A percentile compares a stretch with the other conserved stretches of the same genome.
These are phyloP conservation scores for Formica aserva DNA, from an alignment of 2,888 invertebrate genomes.

Conservation along the genomic window DNA sequence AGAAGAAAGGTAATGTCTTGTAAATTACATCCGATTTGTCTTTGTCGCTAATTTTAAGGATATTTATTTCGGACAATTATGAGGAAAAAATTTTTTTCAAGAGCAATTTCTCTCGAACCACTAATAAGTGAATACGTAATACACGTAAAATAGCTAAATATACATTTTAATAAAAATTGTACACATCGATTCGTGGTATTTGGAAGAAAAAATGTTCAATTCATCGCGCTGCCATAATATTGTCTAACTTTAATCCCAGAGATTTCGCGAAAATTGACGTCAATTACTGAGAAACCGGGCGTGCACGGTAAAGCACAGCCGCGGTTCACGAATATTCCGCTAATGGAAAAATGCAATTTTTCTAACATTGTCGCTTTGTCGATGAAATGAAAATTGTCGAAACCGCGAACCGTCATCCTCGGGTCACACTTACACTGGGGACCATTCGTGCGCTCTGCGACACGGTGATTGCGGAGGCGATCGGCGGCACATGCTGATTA, in stretches of 20 bases:
- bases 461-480: slow-evolving; percentile 10
- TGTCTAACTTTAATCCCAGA: background rate
- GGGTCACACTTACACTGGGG: background rate
- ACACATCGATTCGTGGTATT: background rate
- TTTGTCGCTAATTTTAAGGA: background rate
- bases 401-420: background rate
- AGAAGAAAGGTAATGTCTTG: background rate
- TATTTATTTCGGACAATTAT: background rate
- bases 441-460: background rate
- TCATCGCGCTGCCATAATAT: background rate
- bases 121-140: background rate
- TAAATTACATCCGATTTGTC: background rate
- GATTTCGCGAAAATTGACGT: background rate
- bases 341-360: slow-evolving; percentile 20
- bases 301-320: background rate
- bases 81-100: background rate
- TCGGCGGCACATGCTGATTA: slow-evolving; percentile 21
- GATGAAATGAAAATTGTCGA: background rate
- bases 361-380: background rate
- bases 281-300: background rate
- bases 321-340: background rate
- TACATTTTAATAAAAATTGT: background rate
- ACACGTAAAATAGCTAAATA: background rate
- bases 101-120: background rate
- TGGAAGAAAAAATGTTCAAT: background rate